Evolutionary conservation across 2,888 invertebrate species (phyloP), one percentile per base, ranked within the genome.

Genomic region (Diloba caeruleocephala): DNA sequence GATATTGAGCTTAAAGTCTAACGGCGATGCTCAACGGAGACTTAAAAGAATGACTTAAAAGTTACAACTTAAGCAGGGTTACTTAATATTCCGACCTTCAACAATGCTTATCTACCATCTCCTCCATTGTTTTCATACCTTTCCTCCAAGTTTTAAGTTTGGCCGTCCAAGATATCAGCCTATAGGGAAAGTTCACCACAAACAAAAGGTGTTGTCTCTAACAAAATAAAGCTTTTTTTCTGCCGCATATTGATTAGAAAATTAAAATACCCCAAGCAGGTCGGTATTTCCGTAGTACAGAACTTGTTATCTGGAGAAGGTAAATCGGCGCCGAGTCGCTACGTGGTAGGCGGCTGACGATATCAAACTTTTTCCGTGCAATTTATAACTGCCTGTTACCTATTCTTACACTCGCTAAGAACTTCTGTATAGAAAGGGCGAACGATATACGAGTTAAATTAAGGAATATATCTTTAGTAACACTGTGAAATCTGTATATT

Each of bases 291-390:
- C 33, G 54, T 57, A 42, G 38, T 41, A 41, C 33, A 52, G 66
- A 68, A 71, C 67, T 68, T 38, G 74, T 68, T 74, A 71, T 68
- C 74, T 60, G 34, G 59, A 52, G 43, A 34, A 46, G 57, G 66
- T 66, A 70, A 66, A 73, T 72, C 64, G 64, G 38, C 25, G 37
- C 28, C 23, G 46, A 60, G 51, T 56, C 25, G 46, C 56, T 38
- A 58, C 52, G 65, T 50, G 51, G 48, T 65, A 51, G 68, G 70
- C 62, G 61, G 70, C 52, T 66, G 72, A 73, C 71, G 78, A 81
- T 80, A 79, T 46, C 70, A 73, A 82, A 81, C 72, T 82, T 81
- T 81, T 79, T 79, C 76, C 76, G 76, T 79, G 54, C 73, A 74
- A 79, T 80, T 81, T 81, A 81, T 76, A 77, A 79, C 78, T 68